Percentiles rank a stretch among this genome's conserved stretches.
Evolutionary conservation across 2,113 vertebrate species (phyloP).

Genomic region (Centrocercus urophasianus): DNA sequence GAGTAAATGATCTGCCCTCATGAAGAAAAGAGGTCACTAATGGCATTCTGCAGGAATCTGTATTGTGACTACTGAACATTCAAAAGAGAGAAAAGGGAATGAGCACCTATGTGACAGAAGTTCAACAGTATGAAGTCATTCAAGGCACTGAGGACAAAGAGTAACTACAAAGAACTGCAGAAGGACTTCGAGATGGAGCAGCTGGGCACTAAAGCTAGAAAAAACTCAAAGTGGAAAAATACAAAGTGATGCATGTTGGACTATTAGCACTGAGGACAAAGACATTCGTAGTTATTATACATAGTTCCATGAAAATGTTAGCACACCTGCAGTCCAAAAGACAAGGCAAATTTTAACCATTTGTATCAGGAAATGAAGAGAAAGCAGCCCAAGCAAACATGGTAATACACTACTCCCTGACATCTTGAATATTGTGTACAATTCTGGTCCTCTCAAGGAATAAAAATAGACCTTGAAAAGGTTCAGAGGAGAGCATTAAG

Average conservation of each 20-base stretch:
- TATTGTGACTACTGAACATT: neutral
- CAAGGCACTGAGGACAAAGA: neutral
- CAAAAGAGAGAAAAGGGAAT: neutral
- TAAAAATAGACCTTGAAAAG: neutral
- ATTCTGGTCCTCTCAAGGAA: neutral
- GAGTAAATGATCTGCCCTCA: neutral
- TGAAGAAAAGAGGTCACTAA: constrained; percentile 4
- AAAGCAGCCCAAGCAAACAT: neutral
- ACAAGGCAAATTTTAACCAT: neutral
- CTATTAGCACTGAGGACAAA: neutral
- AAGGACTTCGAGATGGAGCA: neutral
- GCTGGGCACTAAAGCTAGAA: neutral
- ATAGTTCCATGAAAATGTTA: neutral
- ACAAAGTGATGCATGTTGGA: rapidly evolving
- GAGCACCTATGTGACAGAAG: neutral
- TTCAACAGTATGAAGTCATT: neutral
- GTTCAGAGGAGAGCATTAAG: neutral
- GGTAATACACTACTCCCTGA: neutral
- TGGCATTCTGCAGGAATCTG: neutral
- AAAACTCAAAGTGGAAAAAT: neutral
- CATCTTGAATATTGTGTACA: neutral
- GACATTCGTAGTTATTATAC: rapidly evolving
- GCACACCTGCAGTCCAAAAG: neutral
- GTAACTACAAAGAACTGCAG: neutral
- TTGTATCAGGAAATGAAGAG: neutral